phyloP scores from a whole-genome alignment of 2,888 invertebrate species.

The Rotaria sp. region DNA sequence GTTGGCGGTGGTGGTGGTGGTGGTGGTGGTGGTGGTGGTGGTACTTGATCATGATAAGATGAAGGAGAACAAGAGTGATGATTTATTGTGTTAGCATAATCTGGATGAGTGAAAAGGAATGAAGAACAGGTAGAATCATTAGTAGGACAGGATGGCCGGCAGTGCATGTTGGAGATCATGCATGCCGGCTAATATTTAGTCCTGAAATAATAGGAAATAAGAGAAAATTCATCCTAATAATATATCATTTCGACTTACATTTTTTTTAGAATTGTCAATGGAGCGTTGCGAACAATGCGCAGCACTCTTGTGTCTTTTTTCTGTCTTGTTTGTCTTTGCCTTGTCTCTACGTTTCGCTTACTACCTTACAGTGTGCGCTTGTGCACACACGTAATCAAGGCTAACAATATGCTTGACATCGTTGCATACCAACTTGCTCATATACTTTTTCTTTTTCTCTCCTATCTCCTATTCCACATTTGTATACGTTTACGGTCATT shows the following conservation, averaged over 20 bases:
- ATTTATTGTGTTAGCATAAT: background rate
- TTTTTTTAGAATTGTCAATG: background rate
- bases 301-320: background rate
- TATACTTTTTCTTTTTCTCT: background rate
- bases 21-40: no score
- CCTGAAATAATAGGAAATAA: background rate
- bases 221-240: no score
- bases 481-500: background rate
- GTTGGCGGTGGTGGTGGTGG: background rate
- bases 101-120: background rate
- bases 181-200: background rate
- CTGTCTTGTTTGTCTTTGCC: background rate
- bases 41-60: no score
- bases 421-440: background rate
- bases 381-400: background rate
- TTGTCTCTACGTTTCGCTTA: background rate
- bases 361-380: background rate
- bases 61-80: background rate
- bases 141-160: background rate
- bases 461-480: background rate
- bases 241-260: background rate
- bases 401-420: background rate
- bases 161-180: constrained; percentile 1
- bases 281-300: background rate
- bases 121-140: background rate